phyloP scores from a whole-genome alignment of 2,888 invertebrate genomes.

The Synergus japonicus region DNA sequence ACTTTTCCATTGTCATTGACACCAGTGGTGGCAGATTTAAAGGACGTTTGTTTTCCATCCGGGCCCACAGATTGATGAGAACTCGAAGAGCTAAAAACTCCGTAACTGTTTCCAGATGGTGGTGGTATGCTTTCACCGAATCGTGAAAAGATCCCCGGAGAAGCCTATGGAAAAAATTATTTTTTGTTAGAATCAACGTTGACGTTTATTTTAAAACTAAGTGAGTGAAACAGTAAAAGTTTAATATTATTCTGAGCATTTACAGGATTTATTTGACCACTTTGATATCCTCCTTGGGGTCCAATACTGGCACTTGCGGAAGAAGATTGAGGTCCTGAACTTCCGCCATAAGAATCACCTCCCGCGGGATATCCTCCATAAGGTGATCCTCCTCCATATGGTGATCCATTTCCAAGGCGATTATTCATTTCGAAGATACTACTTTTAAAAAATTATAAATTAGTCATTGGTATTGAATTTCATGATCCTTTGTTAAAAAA shows the following conservation, averaged over 20 bases:
- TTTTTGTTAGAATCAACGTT: neutral
- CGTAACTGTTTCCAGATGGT: slow-evolving; percentile 72
- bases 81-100: slow-evolving; percentile 84
- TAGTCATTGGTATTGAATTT: no score
- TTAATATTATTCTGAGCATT: slow-evolving; percentile 44
- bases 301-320: slow-evolving; percentile 61
- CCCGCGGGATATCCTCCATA: slow-evolving; percentile 21
- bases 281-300: slow-evolving; percentile 65
- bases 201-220: neutral
- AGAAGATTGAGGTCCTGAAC: slow-evolving; percentile 53
- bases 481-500: no score
- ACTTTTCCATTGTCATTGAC: slow-evolving; percentile 87
- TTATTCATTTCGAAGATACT: slow-evolving; percentile 55
- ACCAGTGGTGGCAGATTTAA: slow-evolving; percentile 82
- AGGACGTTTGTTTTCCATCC: slow-evolving; percentile 80
- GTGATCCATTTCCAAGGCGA: slow-evolving; percentile 46
- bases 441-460: neutral
- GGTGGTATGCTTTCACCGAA: slow-evolving; percentile 58
- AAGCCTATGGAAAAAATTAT: neutral
- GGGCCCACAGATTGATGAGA: slow-evolving; percentile 79
- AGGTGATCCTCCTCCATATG: slow-evolving; percentile 12
- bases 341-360: slow-evolving; percentile 13
- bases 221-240: neutral
- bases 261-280: slow-evolving; percentile 67
- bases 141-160: neutral